Percentiles rank a stretch among this genome's conserved stretches.
Conservation (phyloP, 1,140 invertebrate species). For the Lanistes nyassanus region DNA sequence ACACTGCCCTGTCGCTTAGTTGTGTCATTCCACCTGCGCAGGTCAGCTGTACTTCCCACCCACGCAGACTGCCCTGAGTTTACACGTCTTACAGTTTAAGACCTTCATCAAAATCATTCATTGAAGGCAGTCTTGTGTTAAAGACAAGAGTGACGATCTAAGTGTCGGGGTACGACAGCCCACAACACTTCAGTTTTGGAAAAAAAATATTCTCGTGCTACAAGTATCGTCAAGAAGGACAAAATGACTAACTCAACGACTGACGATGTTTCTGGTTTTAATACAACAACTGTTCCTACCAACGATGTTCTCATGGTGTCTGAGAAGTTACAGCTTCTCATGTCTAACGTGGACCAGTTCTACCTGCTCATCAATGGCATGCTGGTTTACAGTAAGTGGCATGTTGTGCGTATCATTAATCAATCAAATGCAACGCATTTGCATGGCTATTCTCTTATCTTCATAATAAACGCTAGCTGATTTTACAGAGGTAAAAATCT, state of each 20-base stretch:
- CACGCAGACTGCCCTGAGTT: too few relatives aligned
- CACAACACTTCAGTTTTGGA: background rate
- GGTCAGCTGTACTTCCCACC: too few relatives aligned
- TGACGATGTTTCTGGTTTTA: too few relatives aligned
- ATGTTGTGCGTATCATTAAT: too few relatives aligned
- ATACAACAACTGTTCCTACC: too few relatives aligned
- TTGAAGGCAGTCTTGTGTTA: background rate
- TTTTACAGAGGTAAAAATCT: too few relatives aligned
- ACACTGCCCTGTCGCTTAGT: too few relatives aligned
- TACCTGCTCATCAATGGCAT: slow-evolving; percentile 42
- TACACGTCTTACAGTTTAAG: too few relatives aligned
- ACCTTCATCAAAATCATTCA: background rate
- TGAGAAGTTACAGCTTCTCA: slow-evolving; percentile 7
- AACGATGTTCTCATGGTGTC: too few relatives aligned
- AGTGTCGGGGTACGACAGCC: background rate
- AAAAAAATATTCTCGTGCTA: background rate
- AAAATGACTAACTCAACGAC: background rate
- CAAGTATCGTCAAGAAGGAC: background rate
- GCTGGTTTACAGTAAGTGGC: slow-evolving; percentile 42
- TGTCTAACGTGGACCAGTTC: slow-evolving; percentile 38
- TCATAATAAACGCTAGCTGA: too few relatives aligned
- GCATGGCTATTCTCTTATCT: too few relatives aligned
- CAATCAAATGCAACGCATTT: too few relatives aligned
- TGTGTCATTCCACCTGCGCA: background rate
- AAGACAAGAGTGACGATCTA: background rate